These are phyloP conservation scores for Perdix hodgsoniae DNA, from an alignment of 2,797 vertebrate species.

Conservation along the genomic window DNA sequence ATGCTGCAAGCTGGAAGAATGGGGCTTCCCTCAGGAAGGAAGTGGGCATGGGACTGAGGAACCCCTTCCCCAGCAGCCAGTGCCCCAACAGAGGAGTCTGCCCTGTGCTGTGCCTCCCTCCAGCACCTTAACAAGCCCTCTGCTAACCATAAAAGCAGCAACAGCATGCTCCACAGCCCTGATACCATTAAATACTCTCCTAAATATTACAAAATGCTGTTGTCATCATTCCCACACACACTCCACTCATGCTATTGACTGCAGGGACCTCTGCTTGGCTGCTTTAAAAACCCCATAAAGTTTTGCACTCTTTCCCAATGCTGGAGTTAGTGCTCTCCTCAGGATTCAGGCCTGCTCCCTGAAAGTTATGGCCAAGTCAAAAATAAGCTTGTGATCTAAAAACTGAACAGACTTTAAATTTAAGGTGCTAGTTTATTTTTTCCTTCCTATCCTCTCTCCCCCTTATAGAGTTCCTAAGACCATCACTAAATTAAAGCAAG, in stretches of 20 bases:
- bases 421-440: conserved; percentile 20
- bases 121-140: background rate
- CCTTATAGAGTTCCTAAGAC: background rate
- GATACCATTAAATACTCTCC: conserved; percentile 23
- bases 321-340: conserved; percentile 46
- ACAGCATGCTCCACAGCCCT: background rate
- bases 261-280: background rate
- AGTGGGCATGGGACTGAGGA: background rate
- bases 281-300: conserved; percentile 63
- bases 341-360: background rate
- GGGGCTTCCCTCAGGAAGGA: background rate
- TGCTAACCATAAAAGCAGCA: background rate
- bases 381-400: conserved; percentile 54
- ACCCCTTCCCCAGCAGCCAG: background rate
- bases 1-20: background rate
- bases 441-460: background rate
- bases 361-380: conserved; percentile 35
- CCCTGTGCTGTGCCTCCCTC: background rate
- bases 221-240: background rate
- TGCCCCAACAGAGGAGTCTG: background rate
- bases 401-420: conserved; percentile 34
- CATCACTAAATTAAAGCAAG: conserved; percentile 39
- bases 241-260: background rate
- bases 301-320: conserved; percentile 13
- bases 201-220: conserved; percentile 57